These are phyloP conservation scores for Sylvietta virens DNA, from an alignment of 2,113 vertebrate species.

Conservation along the genomic window DNA sequence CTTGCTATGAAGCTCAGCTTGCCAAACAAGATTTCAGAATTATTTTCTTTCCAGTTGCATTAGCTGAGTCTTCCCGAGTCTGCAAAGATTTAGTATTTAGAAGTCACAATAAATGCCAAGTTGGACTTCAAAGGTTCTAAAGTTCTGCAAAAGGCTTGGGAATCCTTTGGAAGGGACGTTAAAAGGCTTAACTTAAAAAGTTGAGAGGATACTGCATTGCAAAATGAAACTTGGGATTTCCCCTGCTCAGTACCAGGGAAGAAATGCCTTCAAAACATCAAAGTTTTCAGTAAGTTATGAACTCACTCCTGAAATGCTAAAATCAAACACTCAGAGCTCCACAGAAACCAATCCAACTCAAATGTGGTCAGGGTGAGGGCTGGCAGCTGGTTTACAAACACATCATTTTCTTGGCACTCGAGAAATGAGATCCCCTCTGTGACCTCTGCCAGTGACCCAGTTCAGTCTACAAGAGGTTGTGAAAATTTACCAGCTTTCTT, in stretches of 20 bases:
- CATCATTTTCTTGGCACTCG: neutral
- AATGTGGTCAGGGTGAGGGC: neutral
- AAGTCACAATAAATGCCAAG: neutral
- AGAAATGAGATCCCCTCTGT: neutral
- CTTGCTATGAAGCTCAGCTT: neutral
- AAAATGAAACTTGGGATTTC: neutral
- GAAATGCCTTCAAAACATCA: neutral
- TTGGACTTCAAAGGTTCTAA: neutral
- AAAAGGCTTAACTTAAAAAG: neutral
- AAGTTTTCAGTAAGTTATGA: neutral
- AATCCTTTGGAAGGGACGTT: neutral
- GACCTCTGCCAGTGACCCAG: neutral
- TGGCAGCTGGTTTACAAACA: neutral
- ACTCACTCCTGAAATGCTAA: neutral
- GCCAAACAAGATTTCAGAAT: neutral
- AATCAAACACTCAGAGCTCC: neutral
- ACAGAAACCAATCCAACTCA: neutral
- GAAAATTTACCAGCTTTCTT: neutral
- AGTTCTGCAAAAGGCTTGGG: neutral
- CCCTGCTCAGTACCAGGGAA: neutral
- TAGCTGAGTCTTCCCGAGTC: fast-evolving
- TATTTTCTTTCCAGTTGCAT: neutral
- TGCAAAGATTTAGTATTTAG: neutral
- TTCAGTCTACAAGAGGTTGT: neutral
- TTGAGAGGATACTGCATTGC: neutral